Evolutionary conservation across 2,888 invertebrate genomes (phyloP), one percentile per base, ranked within the genome.

Genomic region (Pilophorus perplexus): DNA sequence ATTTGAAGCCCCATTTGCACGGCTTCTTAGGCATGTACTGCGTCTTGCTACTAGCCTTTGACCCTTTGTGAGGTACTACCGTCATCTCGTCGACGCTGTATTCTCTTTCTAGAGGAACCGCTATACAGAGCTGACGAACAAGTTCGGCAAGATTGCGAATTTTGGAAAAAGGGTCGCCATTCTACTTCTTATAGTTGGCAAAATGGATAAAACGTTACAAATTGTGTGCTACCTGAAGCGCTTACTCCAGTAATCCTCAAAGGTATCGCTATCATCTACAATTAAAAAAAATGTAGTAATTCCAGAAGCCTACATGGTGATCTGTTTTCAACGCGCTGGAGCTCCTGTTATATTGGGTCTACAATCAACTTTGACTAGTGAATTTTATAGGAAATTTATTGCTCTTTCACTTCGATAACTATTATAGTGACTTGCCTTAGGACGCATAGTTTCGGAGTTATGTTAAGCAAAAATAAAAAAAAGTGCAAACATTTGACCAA

Each of bases 1-100:
- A 73, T 72, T 77, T 76, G 33, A 74, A 75, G 0, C 76, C 76
- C 75, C 75, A 77, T 38, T 76, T 76, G 8, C 69, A 72, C 0
- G 75, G 75, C 62, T 76, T 77, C 3, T 74, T 73, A 54, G 73
- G 73, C 44, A 74, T 74, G 48, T 76, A 77, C 42, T 77, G 76
- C n/a, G n/a, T n/a, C n/a, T n/a, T n/a, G 10, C 33, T 8, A 6
- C 33, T 10, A 10, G 33, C 33, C 10, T 33, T 33, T 10, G 33
- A 33, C 10, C 33, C 33, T 10, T 33, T 33, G 33, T 33, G 10
- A 10, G 33, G 33, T 10, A 33, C 33, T 10, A 33, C 10, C 33
- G 10, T 33, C 33, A 44, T 44, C 44, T 44, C 44, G 44, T 44
- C 44, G 18, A 44, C 44, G 18, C 14, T 14, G 16, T 14, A 44